These are phyloP conservation scores for Drosophila subquinaria DNA, from an alignment of 2,888 invertebrate genomes.

Conservation along the genomic window DNA sequence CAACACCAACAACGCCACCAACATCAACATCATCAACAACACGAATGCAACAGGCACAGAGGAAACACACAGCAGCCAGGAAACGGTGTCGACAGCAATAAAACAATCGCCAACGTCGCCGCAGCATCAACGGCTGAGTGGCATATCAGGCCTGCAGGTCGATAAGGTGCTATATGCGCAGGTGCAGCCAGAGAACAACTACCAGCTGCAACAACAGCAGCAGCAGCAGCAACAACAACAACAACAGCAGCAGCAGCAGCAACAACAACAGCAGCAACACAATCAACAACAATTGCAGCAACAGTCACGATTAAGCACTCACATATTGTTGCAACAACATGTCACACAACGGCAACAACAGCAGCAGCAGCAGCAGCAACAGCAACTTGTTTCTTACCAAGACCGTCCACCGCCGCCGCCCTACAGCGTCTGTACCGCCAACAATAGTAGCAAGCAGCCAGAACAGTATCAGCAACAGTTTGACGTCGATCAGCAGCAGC, in stretches of 20 bases:
- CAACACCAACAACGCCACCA: constrained; percentile 1
- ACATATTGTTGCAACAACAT: constrained; percentile 29
- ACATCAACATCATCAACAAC: constrained; percentile 19
- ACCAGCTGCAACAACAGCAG: constrained; percentile 42
- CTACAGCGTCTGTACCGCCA: constrained; percentile 55
- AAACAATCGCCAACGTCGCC: constrained; percentile 51
- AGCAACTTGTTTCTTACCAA: constrained; percentile 49
- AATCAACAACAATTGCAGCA: constrained; percentile 39
- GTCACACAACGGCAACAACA: constrained; percentile 27
- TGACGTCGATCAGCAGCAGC: constrained; percentile 21
- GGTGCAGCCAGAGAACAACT: constrained; percentile 46
- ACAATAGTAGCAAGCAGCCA: constrained; percentile 37
- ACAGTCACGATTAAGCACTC: constrained; percentile 36
- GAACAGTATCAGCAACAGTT: constrained; percentile 25
- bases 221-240: constrained; percentile 40
- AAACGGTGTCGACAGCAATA: constrained; percentile 38
- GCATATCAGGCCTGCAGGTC: constrained; percentile 50
- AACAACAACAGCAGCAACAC: constrained; percentile 32
- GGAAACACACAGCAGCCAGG: constrained; percentile 31
- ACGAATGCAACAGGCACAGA: constrained; percentile 19
- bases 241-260: constrained; percentile 35
- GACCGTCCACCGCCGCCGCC: constrained; percentile 73
- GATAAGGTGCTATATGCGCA: constrained; percentile 64
- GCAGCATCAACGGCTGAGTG: constrained; percentile 42
- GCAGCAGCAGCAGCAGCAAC: constrained; percentile 26